Evolutionary conservation across 2,113 vertebrate genomes (phyloP).

Genomic region (Corynorhinus townsendii): DNA sequence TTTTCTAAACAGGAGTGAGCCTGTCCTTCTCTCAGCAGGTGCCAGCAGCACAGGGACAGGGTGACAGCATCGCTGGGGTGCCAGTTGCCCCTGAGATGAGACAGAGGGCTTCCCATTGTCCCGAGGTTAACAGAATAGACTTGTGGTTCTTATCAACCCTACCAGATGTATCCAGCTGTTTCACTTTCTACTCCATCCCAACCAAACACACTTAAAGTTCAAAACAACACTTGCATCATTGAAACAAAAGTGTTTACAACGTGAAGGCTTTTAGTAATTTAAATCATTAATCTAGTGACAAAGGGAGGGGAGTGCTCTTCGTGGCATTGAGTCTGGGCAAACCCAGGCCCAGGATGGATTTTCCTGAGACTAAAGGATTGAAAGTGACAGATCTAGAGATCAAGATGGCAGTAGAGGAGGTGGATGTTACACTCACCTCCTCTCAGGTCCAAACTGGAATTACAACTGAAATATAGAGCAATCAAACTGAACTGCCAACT

Average conservation of each 20-base stretch:
- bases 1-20: neutral
- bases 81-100: neutral
- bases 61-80: neutral
- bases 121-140: neutral
- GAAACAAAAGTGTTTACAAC: slow-evolving; percentile 34
- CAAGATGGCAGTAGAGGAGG: neutral
- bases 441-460: neutral
- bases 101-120: neutral
- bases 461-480: neutral
- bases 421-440: neutral
- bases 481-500: neutral
- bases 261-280: slow-evolving; percentile 40
- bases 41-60: neutral
- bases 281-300: neutral
- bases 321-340: neutral
- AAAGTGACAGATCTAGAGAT: neutral
- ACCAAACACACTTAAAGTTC: slow-evolving; percentile 33
- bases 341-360: neutral
- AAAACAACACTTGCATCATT: slow-evolving; percentile 56
- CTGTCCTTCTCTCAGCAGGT: neutral
- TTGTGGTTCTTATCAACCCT: neutral
- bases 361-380: neutral
- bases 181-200: neutral
- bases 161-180: slow-evolving; percentile 60
- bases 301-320: neutral